Conservation (phyloP, 2,113 vertebrate species). For the Limnothrissa miodon region DNA sequence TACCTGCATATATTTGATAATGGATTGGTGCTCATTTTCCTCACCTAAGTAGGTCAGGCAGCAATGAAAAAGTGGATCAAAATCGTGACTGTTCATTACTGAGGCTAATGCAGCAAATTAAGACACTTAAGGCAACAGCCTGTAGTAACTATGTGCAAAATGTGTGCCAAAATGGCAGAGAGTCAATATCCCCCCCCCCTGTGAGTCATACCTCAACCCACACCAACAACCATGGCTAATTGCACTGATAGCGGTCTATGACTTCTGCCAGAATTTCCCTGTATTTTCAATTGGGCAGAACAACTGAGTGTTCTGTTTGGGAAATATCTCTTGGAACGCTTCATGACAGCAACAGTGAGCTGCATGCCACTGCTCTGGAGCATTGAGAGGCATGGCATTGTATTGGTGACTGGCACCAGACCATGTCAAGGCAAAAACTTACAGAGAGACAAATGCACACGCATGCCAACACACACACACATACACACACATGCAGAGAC, state of each 20-base stretch:
- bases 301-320: no score
- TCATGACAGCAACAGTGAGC: not conserved
- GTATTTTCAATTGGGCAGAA: not conserved
- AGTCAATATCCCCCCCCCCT: not conserved
- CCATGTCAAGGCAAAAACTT: no score
- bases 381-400: not conserved
- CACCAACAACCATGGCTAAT: constrained; percentile 20
- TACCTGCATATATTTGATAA: not conserved
- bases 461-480: not conserved
- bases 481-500: not conserved
- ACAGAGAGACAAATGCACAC: not conserved
- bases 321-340: not conserved
- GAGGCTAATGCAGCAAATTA: not conserved
- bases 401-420: not conserved
- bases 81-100: not conserved
- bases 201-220: not conserved
- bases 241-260: not conserved
- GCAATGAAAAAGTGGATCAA: constrained; percentile 6
- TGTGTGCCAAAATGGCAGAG: not conserved
- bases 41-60: constrained; percentile 8
- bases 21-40: not conserved
- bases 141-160: not conserved
- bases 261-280: not conserved
- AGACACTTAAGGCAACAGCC: constrained; percentile 26
- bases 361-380: not conserved